phyloP scores from a whole-genome alignment of 2,113 vertebrate species.

The Chloropsis hardwickii region DNA sequence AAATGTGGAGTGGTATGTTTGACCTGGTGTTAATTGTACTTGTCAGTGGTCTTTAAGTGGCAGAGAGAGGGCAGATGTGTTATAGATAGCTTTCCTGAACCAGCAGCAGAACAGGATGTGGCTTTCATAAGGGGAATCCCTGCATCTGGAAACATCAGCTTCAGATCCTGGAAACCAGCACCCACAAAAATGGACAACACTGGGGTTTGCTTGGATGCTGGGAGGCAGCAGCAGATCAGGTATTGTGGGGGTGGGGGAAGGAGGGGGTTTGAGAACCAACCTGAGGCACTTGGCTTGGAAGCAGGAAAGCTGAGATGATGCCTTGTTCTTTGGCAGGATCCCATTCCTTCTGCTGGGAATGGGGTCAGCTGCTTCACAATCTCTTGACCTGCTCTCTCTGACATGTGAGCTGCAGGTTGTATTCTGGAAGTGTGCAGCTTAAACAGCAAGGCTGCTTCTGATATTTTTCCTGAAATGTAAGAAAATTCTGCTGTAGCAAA shows the following conservation, averaged over 20 bases:
- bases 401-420: background rate
- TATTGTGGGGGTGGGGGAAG: background rate
- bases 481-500: background rate
- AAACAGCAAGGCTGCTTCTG: background rate
- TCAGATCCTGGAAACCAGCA: background rate
- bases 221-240: background rate
- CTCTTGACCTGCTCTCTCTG: background rate
- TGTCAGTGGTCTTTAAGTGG: slow-evolving; percentile 38
- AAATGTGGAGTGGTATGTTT: slow-evolving; percentile 30
- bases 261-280: background rate
- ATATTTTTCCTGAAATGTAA: background rate
- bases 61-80: background rate
- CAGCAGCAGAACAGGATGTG: background rate
- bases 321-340: background rate
- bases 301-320: background rate
- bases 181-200: background rate
- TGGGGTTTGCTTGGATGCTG: background rate
- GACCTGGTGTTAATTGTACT: slow-evolving; percentile 45
- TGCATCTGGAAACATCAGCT: background rate
- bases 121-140: background rate
- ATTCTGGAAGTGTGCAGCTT: background rate
- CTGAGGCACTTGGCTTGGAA: background rate
- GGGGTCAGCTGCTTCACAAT: background rate
- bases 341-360: background rate
- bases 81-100: slow-evolving; percentile 12